These are phyloP conservation scores for Melanargia galathea DNA, from an alignment of 2,888 invertebrate species.

Conservation along the genomic window DNA sequence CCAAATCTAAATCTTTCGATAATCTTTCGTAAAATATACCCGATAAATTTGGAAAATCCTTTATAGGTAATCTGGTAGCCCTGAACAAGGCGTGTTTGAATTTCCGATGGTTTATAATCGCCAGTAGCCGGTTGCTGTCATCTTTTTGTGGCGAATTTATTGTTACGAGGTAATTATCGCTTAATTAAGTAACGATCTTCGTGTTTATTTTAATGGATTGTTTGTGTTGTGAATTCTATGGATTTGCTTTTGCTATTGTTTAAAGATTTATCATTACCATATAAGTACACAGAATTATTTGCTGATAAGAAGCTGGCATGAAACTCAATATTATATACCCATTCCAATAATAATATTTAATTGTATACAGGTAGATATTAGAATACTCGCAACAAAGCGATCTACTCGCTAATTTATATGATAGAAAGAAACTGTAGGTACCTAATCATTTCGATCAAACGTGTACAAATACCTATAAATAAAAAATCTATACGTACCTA, in stretches of 20 bases:
- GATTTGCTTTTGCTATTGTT: neutral
- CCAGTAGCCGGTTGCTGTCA: neutral
- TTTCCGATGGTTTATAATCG: neutral
- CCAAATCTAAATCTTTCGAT: no score
- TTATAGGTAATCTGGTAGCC: neutral
- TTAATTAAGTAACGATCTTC: slow-evolving; percentile 3
- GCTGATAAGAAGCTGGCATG: neutral
- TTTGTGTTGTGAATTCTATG: neutral
- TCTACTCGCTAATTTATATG: no score
- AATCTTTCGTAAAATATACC: neutral
- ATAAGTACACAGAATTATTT: no score
- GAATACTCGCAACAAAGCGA: no score
- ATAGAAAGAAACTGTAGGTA: no score
- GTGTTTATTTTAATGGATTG: neutral
- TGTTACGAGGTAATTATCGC: neutral
- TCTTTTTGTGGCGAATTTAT: slow-evolving; percentile 1
- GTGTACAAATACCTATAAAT: no score
- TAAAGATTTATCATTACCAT: neutral
- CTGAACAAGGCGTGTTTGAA: slow-evolving; percentile 8
- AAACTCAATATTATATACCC: neutral
- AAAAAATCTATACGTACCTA: no score
- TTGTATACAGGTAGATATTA: no score
- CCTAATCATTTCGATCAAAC: no score
- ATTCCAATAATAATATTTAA: no score
- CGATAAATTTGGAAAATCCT: neutral